Evolutionary conservation across 2,113 vertebrate species (phyloP), one percentile per base, ranked within the genome.

Genomic region (Megatriorchis doriae): DNA sequence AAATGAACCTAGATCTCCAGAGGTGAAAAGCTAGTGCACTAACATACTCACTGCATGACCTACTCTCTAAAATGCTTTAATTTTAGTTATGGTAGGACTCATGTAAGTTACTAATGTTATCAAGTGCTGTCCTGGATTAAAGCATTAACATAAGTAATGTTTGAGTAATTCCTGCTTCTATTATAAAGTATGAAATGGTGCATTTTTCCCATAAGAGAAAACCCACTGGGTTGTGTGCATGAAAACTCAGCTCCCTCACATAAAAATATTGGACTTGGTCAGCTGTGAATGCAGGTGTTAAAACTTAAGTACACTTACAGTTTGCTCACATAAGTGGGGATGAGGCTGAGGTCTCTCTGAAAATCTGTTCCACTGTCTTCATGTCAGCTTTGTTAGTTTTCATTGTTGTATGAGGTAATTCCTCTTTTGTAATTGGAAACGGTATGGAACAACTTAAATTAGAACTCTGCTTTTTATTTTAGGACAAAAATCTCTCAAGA

Each of bases 401-500:
- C 25, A 15, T 74, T 72, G 25, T 8, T 77, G 7, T 75, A 31
- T 65, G n/a, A 52, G 16, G 11, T 52, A 72, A 22, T 72, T 84
- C 27, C 20, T 63, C 45, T 75, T 81, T 68, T 71, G 10, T 87
- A 66, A 14, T 19, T 67, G 47, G 16, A 81, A 97, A 61, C 3
- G 22, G 5, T 47, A 22, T 79, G 20, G 53, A 81, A 63, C 32
- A 56, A 43, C 52, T 93, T 94, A 72, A 67, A 52, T 91, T 42
- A 94, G 13, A 88, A 17, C 29, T 96, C 31, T 98, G 18, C 74
- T 92, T 97, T 55, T 97, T 85, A 84, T 94, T 97, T 89, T 97
- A 99, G 99, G 98, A 98, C 98, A 67, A 99, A 99, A 98, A 99
- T 99, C 92, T 99, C 98, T 95, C 99, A 99, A 97, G 99, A 99